phyloP scores from a whole-genome alignment of 2,113 vertebrate species.

The Coreoperca whiteheadi region DNA sequence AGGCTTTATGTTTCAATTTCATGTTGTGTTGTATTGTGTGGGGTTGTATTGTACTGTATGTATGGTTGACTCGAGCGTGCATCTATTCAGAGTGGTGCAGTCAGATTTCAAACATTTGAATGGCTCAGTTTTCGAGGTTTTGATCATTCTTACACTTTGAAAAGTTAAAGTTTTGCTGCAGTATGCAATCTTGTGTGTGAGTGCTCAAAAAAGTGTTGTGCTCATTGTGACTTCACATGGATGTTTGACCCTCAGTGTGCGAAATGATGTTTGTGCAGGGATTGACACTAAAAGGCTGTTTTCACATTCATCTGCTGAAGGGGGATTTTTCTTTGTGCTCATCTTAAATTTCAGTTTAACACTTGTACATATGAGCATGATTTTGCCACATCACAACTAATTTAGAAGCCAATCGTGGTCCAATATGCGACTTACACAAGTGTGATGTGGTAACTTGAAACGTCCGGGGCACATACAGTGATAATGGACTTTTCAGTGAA shows the following conservation, averaged over 20 bases:
- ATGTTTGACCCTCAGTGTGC: too few relatives aligned
- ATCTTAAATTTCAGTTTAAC: not conserved
- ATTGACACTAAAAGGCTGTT: not conserved
- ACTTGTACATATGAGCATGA: not conserved
- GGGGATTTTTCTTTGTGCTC: not conserved
- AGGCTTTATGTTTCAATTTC: not conserved
- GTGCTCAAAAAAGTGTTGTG: not conserved
- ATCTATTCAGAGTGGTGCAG: not conserved
- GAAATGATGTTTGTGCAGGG: too few relatives aligned
- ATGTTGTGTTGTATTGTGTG: not conserved
- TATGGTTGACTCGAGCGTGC: not conserved
- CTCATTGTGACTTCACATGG: not conserved
- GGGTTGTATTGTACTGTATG: not conserved
- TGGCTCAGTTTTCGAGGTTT: not conserved
- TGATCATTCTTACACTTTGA: not conserved
- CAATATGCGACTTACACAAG: not conserved
- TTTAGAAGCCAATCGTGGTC: not conserved
- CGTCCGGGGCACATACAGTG: not conserved
- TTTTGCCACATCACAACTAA: not conserved
- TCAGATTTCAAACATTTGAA: not conserved
- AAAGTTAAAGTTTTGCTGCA: constrained; percentile 1
- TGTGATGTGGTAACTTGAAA: too few relatives aligned
- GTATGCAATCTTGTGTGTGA: not conserved
- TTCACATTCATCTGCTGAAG: too few relatives aligned
- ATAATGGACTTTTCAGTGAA: not conserved